Percentiles rank a stretch among this genome's conserved stretches.
Conservation (phyloP, 2,113 vertebrate genomes). For the Chaetura pelagica region DNA sequence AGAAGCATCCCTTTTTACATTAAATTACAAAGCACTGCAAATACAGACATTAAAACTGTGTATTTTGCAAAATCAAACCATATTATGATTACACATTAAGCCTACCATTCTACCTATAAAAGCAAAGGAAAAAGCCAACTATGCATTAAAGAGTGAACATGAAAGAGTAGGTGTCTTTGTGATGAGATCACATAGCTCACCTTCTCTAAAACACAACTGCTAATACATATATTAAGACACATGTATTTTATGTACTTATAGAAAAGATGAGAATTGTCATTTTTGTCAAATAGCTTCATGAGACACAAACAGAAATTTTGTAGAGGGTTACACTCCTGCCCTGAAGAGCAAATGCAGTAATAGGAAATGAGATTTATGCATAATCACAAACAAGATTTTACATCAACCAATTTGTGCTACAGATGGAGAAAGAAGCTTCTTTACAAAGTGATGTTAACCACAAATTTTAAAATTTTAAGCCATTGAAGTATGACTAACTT, state of each 20-base stretch:
- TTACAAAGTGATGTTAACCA: background rate
- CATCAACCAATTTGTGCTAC: background rate
- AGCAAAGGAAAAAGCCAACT: background rate
- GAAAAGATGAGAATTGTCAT: background rate
- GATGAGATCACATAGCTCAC: background rate
- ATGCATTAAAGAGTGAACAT: background rate
- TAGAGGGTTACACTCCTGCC: background rate
- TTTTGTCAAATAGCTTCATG: background rate
- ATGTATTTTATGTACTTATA: background rate
- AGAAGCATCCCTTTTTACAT: background rate
- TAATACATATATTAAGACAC: background rate
- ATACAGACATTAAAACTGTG: background rate
- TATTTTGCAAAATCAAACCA: background rate
- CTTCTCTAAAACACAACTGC: background rate
- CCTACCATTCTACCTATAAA: background rate
- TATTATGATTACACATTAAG: background rate
- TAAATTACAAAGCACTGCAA: background rate
- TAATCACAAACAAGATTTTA: background rate
- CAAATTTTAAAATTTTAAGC: background rate
- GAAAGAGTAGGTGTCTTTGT: background rate
- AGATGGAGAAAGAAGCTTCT: background rate
- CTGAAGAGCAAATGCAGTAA: background rate
- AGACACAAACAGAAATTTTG: background rate
- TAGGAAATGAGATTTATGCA: background rate
- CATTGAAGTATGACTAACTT: background rate